Conservation (phyloP, 1,140 invertebrate species). For the Solenopsis invicta region DNA sequence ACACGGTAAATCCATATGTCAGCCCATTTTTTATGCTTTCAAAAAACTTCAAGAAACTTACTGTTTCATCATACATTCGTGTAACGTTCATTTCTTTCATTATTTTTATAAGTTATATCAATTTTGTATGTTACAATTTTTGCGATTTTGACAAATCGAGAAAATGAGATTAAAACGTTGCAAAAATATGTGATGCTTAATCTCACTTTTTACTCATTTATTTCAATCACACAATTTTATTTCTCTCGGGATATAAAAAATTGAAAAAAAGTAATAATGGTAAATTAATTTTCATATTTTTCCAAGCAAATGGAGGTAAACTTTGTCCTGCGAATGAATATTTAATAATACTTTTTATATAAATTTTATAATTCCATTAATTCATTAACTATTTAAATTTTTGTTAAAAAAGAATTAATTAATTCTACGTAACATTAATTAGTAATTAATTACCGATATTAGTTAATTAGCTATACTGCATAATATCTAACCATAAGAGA, state of each 20-base stretch:
- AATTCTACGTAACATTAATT: background rate
- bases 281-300: conserved; percentile 13
- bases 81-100: background rate
- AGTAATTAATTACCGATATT: background rate
- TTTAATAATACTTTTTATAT: background rate
- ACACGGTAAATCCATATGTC: conserved; percentile 28
- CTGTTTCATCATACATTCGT: background rate
- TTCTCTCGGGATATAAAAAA: background rate
- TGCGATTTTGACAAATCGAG: background rate
- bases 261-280: background rate
- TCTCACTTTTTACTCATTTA: background rate
- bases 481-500: background rate
- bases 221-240: background rate
- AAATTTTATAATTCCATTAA: background rate
- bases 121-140: background rate
- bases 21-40: background rate
- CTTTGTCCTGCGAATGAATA: background rate
- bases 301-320: background rate
- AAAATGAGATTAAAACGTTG: background rate
- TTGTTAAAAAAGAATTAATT: conserved; percentile 17
- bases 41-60: background rate
- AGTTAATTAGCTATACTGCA: background rate
- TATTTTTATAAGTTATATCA: background rate
- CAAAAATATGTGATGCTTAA: background rate
- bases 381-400: conserved; percentile 4